Conservation (phyloP, 2,113 vertebrate genomes). For the Bungarus multicinctus region DNA sequence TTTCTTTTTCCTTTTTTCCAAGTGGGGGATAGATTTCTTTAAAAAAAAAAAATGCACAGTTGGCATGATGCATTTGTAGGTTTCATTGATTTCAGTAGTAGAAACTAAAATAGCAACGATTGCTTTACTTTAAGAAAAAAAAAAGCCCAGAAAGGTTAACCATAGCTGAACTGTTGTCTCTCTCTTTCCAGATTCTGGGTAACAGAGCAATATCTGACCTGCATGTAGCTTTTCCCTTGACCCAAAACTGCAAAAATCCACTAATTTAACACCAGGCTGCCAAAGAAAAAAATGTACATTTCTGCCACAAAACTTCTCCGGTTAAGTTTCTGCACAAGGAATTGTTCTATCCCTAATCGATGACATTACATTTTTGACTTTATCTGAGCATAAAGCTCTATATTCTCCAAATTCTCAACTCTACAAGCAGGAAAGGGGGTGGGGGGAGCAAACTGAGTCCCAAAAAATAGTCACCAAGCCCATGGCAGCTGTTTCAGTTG, state of each 20-base stretch:
- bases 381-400: background rate
- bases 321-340: background rate
- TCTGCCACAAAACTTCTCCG: background rate
- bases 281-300: background rate
- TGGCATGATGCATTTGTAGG: background rate
- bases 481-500: background rate
- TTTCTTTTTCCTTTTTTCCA: background rate
- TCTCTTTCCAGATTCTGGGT: background rate
- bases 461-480: background rate
- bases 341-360: background rate
- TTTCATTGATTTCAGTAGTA: background rate
- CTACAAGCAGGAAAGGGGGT: background rate
- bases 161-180: background rate
- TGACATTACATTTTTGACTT: background rate
- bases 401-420: background rate
- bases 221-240: background rate
- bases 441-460: rapidly evolving
- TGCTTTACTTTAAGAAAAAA: background rate
- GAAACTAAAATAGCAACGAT: background rate
- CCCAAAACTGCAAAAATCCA: background rate
- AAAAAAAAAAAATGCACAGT: background rate
- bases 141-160: background rate
- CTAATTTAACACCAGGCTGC: background rate
- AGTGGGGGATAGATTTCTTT: background rate
- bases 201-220: background rate